These are phyloP conservation scores for Microcebus jonahi DNA, from an alignment of 2,113 vertebrate species.

Conservation along the genomic window DNA sequence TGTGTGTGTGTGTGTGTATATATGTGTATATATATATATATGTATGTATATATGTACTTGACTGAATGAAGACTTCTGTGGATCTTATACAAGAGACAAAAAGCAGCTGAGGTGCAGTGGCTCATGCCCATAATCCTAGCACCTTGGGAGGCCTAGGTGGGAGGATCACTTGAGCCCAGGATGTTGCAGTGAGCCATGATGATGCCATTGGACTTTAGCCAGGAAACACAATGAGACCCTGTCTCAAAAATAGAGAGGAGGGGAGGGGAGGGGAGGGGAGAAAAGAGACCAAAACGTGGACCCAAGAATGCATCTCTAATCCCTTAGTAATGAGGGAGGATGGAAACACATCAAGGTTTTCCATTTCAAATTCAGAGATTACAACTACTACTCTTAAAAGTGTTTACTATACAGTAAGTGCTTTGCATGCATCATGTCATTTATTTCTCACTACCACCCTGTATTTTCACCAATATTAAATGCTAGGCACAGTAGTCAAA, in stretches of 20 bases:
- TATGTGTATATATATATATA: too few species aligned
- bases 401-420: not conserved
- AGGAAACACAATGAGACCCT: too few species aligned
- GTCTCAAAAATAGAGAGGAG: too few species aligned
- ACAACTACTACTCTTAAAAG: not conserved
- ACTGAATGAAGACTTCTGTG: not conserved
- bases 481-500: not conserved
- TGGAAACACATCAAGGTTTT: not conserved
- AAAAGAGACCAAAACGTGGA: not conserved
- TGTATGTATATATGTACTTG: not conserved
- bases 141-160: too few species aligned
- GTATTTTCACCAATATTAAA: not conserved
- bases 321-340: not conserved
- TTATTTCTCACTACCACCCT: not conserved
- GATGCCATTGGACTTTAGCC: too few species aligned
- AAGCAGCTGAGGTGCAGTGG: not conserved
- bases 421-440: not conserved
- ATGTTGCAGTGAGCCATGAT: too few species aligned
- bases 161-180: too few species aligned
- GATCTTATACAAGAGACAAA: not conserved
- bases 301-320: not conserved
- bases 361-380: not conserved
- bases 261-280: too few species aligned
- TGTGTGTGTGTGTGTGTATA: too few species aligned
- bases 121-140: too few species aligned